Percentiles rank a stretch among this genome's conserved stretches.
These are phyloP conservation scores for Lacerta bilineata DNA, from an alignment of 2,797 vertebrate species.

Conservation along the genomic window DNA sequence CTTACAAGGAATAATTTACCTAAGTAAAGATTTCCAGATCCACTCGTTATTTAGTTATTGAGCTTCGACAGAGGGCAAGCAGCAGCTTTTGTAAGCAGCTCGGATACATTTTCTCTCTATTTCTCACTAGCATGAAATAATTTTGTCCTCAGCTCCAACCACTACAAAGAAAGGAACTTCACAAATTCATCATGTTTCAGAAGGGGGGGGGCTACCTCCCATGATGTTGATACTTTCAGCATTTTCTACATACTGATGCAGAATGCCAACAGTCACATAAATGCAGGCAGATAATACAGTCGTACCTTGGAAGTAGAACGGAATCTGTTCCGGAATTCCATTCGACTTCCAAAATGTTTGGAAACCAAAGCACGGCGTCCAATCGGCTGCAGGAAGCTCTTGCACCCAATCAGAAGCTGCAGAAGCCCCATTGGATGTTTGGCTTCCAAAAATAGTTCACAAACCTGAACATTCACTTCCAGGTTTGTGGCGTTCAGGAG, in stretches of 20 bases:
- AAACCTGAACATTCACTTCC: too few relatives aligned
- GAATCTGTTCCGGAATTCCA: too few relatives aligned
- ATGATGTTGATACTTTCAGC: slow-evolving; percentile 24
- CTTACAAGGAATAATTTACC: background rate
- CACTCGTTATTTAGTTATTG: slow-evolving; percentile 21
- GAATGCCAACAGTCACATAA: slow-evolving; percentile 33
- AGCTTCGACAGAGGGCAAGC: background rate
- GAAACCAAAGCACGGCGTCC: too few relatives aligned
- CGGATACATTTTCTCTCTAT: slow-evolving; percentile 14
- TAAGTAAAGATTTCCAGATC: slow-evolving; percentile 42
- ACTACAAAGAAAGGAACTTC: slow-evolving; percentile 40
- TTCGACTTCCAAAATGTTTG: too few relatives aligned
- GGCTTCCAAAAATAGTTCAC: too few relatives aligned
- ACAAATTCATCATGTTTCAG: slow-evolving; percentile 50
- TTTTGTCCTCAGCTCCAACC: slow-evolving; percentile 19
- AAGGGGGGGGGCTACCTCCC: slow-evolving; percentile 42
- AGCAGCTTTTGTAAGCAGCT: background rate
- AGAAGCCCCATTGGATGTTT: too few relatives aligned
- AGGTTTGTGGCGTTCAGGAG: too few relatives aligned
- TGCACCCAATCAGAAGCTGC: too few relatives aligned
- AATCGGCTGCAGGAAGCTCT: too few relatives aligned
- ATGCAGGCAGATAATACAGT: background rate
- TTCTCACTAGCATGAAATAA: slow-evolving; percentile 18
- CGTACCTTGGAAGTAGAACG: too few relatives aligned
- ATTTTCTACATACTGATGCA: background rate